Evolutionary conservation across 2,888 invertebrate species (phyloP), one percentile per base, ranked within the genome.

Genomic region (Hypena proboscidalis): DNA sequence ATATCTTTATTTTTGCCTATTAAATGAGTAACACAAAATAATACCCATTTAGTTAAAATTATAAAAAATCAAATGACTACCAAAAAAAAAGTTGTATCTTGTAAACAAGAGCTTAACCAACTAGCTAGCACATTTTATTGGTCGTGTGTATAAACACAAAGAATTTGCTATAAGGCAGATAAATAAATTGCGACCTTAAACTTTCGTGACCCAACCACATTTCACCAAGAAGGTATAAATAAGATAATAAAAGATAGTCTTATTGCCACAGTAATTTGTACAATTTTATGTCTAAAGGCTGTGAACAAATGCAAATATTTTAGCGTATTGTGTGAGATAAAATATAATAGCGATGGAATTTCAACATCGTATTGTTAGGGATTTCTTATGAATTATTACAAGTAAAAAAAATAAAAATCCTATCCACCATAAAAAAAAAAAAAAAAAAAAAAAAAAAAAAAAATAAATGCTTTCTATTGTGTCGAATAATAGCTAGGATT

Each of bases 171-270:
- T 37, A 62, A 59, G 60, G 36, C 67, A 50, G 47, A 65, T 55
- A 71, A 73, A 69, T 70, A 71, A 66, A 70, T 65, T 58, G 62
- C 38, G 62, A 66, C 70, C 72, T 70, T 68, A 67, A 67, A 69
- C 69, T 67, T 58, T 51, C 39, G 61, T 54, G 53, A 65, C 63
- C 62, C 50, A 32, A 45, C 56, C 52, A 47, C 62, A 63, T 63
- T 45, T 52, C 35, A 56, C 52, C 46, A 41, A 52, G 51, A 49
- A 39, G 14, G 39, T 43, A 49, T 50, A 63, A 56, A 54, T 52
- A 56, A 52, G 37, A 58, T 37, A 50, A 47, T 49, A 61, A 55
- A 55, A 53, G 35, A 34, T 53, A 42, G 36, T 46, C 22, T 47
- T 47, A 51, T 32, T 46, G 25, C 43, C 23, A 37, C 22, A 34